Conservation (phyloP, 2,113 vertebrate species). For the Microtus pennsylvanicus region DNA sequence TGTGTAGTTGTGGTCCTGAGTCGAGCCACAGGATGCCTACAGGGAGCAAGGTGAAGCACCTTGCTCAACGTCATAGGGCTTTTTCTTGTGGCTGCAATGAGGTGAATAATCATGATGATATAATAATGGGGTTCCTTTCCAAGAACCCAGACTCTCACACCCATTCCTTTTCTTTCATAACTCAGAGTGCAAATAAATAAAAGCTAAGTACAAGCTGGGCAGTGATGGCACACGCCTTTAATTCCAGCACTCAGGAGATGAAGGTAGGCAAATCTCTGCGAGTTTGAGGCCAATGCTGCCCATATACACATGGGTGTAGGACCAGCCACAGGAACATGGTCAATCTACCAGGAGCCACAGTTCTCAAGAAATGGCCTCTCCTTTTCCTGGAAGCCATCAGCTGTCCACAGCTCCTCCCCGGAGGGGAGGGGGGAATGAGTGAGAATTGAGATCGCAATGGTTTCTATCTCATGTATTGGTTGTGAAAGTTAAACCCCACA, state of each 20-base stretch:
- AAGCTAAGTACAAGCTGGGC: no score
- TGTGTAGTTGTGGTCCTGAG: rapidly evolving
- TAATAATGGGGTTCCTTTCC: neutral
- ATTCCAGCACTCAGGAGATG: no score
- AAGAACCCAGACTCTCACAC: neutral
- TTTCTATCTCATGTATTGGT: neutral
- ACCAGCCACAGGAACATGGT: neutral
- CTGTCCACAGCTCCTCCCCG: neutral
- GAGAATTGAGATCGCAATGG: neutral
- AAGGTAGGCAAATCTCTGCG: no score
- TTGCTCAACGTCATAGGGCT: neutral
- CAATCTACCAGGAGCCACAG: neutral
- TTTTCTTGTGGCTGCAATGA: neutral
- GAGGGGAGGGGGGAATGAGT: neutral
- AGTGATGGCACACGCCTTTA: no score
- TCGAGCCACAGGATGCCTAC: rapidly evolving
- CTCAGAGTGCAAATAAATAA: no score
- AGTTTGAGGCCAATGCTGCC: neutral
- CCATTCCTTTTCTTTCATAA: neutral
- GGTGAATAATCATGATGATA: neutral
- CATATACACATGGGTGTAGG: neutral
- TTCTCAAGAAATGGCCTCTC: neutral
- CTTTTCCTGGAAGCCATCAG: neutral
- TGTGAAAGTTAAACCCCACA: neutral
- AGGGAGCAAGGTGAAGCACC: neutral